Percentiles rank a stretch among this genome's conserved stretches.
These are phyloP conservation scores for Antheraea mylitta DNA, from an alignment of 1,140 invertebrate species.

Conservation along the genomic window DNA sequence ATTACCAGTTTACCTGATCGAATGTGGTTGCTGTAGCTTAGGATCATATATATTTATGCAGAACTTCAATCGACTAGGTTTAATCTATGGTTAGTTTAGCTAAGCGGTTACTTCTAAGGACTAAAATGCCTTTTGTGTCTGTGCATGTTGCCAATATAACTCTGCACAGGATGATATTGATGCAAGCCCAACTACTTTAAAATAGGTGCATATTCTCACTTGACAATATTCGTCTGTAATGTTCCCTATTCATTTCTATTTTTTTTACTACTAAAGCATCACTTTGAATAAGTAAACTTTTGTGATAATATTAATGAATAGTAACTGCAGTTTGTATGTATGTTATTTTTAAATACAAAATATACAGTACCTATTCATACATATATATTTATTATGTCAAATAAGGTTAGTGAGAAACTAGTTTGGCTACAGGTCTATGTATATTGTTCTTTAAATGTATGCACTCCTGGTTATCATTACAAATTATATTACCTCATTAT, in stretches of 20 bases:
- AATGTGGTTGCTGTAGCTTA: no score
- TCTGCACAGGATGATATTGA: no score
- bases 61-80: no score
- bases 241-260: background rate
- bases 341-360: background rate
- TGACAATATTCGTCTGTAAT: no score
- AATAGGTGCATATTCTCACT: no score
- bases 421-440: background rate
- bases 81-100: no score
- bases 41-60: no score
- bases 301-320: background rate
- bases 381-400: background rate
- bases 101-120: no score
- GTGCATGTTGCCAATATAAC: no score
- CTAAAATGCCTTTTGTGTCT: no score
- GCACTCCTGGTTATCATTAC: background rate
- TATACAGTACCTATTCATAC: background rate
- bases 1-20: no score
- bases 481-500: conserved; percentile 3
- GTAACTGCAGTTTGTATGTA: background rate
- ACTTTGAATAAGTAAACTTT: conserved; percentile 1
- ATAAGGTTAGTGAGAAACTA: conserved; percentile 4
- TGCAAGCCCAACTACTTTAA: no score
- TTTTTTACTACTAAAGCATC: background rate
- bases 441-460: conserved; percentile 1